phyloP scores from a whole-genome alignment of 2,797 vertebrate species.

The Bovichtus diacanthus region DNA sequence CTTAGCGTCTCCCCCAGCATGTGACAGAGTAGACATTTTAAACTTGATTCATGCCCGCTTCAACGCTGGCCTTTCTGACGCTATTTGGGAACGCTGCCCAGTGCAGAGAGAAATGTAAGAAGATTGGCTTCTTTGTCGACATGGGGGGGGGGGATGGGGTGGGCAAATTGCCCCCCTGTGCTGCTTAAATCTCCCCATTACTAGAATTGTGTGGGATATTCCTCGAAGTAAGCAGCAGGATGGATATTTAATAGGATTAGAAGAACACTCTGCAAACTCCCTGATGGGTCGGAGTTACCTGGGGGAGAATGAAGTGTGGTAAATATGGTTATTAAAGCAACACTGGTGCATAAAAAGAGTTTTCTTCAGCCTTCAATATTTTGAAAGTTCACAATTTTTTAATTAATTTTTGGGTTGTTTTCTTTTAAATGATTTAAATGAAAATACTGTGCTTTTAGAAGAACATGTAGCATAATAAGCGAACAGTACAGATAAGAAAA shows the following conservation, averaged over 20 bases:
- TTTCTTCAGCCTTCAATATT: conserved; percentile 17
- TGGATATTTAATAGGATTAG: conserved; percentile 77
- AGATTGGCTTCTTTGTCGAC: conserved; percentile 46
- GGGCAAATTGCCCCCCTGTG: conserved; percentile 58
- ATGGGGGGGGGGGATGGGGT: not conserved
- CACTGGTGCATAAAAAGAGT: not conserved
- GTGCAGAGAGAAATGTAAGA: conserved; percentile 53
- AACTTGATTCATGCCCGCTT: conserved; percentile 72
- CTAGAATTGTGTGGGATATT: conserved; percentile 65
- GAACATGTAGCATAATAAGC: conserved; percentile 35
- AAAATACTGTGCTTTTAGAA: too few relatives aligned
- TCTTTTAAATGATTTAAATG: too few relatives aligned
- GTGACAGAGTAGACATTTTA: conserved; percentile 60
- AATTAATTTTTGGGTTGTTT: too few relatives aligned
- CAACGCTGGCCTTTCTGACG: conserved; percentile 60
- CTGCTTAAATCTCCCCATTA: conserved; percentile 78
- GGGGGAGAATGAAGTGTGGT: conserved; percentile 28
- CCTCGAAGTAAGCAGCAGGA: conserved; percentile 71
- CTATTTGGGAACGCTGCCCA: conserved; percentile 76
- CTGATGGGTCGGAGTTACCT: conserved; percentile 52
- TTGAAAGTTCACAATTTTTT: conserved; percentile 8
- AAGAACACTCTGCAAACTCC: conserved; percentile 44
- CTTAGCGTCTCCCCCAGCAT: conserved; percentile 30
- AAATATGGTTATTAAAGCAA: conserved; percentile 27
- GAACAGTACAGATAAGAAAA: conserved; percentile 21